These are phyloP conservation scores for Latheticus oryzae DNA, from an alignment of 2,888 invertebrate species.

Conservation along the genomic window DNA sequence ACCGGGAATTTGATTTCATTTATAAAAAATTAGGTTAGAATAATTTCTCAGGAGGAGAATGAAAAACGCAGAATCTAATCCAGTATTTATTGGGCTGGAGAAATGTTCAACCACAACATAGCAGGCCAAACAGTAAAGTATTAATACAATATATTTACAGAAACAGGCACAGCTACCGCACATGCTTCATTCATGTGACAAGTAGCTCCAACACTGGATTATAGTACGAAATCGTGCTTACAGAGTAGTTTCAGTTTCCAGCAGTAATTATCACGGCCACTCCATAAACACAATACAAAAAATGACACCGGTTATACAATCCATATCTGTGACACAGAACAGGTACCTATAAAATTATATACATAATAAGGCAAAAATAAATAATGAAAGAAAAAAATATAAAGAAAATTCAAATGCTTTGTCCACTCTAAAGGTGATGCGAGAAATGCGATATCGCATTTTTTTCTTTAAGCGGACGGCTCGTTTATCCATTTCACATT, in stretches of 20 bases:
- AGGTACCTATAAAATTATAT: conserved; percentile 65
- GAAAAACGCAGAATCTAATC: conserved; percentile 54
- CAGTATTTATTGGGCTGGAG: conserved; percentile 65
- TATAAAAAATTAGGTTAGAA: no score
- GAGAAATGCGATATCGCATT: conserved; percentile 31
- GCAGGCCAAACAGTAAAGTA: conserved; percentile 64
- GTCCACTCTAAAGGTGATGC: conserved; percentile 41
- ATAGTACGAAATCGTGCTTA: conserved; percentile 47
- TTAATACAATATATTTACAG: conserved; percentile 62
- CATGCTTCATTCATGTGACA: conserved; percentile 58
- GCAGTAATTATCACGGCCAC: conserved; percentile 21
- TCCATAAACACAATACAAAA: conserved; percentile 47
- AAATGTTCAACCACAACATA: conserved; percentile 65
- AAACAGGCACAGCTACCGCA: conserved; percentile 63
- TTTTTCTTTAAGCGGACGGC: conserved; percentile 45
- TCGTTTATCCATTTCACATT: conserved; percentile 45
- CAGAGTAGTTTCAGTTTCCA: conserved; percentile 26
- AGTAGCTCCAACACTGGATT: conserved; percentile 62
- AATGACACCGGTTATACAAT: conserved; percentile 61
- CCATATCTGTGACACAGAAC: conserved; percentile 62
- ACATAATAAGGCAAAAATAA: conserved; percentile 48
- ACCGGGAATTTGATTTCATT: no score
- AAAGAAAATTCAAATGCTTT: conserved; percentile 38
- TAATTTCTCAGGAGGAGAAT: no score
- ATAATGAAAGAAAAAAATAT: conserved; percentile 38